Percentiles rank a stretch among this genome's conserved stretches.
Conservation (phyloP, 2,888 invertebrate genomes). For the Perizoma affinitatum region DNA sequence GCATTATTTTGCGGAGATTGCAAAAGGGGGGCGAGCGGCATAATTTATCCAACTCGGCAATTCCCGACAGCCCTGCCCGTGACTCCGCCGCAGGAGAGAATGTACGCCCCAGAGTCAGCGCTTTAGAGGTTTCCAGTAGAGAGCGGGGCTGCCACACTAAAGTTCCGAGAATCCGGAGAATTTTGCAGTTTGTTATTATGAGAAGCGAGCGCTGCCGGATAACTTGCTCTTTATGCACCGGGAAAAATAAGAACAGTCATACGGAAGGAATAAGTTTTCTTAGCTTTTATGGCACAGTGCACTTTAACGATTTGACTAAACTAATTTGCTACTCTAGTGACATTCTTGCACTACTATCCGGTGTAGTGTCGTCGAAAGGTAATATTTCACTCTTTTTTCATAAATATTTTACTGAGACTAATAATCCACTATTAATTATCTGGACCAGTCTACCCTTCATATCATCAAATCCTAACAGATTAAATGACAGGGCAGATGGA, state of each 20-base stretch:
- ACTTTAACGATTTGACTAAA: neutral
- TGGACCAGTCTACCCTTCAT: neutral
- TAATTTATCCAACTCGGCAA: constrained; percentile 77
- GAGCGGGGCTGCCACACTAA: constrained; percentile 66
- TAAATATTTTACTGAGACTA: no score
- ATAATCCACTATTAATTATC: constrained; percentile 1
- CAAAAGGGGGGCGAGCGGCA: constrained; percentile 72
- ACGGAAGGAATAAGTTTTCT: constrained; percentile 22
- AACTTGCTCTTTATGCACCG: constrained; percentile 69
- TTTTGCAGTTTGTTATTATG: constrained; percentile 80
- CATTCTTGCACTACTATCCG: no score
- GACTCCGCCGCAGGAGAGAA: constrained; percentile 70
- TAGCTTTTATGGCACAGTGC: constrained; percentile 19
- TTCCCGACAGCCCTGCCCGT: constrained; percentile 75
- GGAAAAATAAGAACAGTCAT: constrained; percentile 58
- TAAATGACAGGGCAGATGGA: constrained; percentile 5
- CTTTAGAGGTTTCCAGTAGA: constrained; percentile 74
- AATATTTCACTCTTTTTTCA: no score
- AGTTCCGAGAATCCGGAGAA: constrained; percentile 77
- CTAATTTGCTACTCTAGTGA: no score
- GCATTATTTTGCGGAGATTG: constrained; percentile 76
- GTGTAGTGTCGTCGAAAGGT: no score
- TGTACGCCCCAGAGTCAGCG: constrained; percentile 76
- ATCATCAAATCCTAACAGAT: neutral
- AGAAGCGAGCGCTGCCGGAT: constrained; percentile 65